A percentile compares a stretch with the other conserved stretches of the same genome.
phyloP scores from a whole-genome alignment of 2,797 vertebrate genomes.

The Cottoperca gobio region DNA sequence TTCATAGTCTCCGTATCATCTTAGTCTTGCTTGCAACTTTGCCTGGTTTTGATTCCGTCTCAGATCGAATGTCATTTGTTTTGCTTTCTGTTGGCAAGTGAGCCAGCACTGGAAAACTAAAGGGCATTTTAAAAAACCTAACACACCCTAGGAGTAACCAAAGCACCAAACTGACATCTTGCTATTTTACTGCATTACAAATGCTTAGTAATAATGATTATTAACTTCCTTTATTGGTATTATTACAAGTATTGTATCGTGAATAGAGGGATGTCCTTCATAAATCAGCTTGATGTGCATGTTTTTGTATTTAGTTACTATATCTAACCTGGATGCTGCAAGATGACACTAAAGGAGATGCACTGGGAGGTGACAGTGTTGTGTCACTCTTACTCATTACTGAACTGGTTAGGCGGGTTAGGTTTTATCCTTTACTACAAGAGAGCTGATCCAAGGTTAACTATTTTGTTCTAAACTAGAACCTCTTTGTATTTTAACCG shows the following conservation, averaged over 20 bases:
- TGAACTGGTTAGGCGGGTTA: constrained; percentile 43
- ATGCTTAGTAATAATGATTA: neutral
- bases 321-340: constrained; percentile 19
- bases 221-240: no score
- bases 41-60: neutral
- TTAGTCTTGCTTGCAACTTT: neutral
- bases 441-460: neutral
- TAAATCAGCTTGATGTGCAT: neutral
- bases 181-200: neutral
- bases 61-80: no score
- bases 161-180: neutral
- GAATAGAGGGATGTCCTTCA: neutral
- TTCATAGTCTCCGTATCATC: neutral
- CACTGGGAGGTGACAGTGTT: neutral
- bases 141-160: neutral
- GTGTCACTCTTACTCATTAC: neutral
- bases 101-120: neutral
- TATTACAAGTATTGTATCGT: no score
- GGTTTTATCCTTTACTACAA: neutral
- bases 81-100: neutral
- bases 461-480: neutral
- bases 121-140: neutral
- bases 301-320: neutral
- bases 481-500: neutral
- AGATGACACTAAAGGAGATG: constrained; percentile 16